Conservation (phyloP, 2,888 invertebrate species). For the Sinodicranocentrus sp. region DNA sequence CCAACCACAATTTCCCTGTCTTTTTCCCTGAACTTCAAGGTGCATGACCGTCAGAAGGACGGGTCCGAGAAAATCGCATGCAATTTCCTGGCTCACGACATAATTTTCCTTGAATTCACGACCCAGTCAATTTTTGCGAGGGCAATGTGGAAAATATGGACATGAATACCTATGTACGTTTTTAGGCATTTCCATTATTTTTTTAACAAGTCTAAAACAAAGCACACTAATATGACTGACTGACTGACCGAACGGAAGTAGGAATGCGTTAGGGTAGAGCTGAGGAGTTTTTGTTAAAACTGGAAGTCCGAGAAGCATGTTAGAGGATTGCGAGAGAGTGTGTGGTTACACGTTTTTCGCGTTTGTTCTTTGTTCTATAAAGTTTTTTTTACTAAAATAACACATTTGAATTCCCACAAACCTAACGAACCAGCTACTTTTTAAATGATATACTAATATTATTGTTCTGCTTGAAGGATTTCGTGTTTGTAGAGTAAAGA, state of each 20-base stretch:
- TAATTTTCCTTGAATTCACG: slow-evolving; percentile 62
- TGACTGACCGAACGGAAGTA: slow-evolving; percentile 57
- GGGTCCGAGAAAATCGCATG: slow-evolving; percentile 66
- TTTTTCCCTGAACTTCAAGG: slow-evolving; percentile 68
- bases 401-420: background rate
- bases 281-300: too few species aligned
- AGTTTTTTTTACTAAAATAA: background rate
- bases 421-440: too few species aligned
- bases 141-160: background rate
- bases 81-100: slow-evolving; percentile 68
- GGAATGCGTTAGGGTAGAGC: background rate
- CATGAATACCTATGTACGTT: background rate
- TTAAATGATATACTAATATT: background rate
- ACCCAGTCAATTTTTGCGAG: slow-evolving; percentile 59
- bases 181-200: slow-evolving; percentile 21
- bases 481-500: slow-evolving; percentile 5
- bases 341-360: too few species aligned
- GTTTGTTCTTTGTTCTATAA: too few species aligned
- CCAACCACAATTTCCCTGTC: slow-evolving; percentile 26
- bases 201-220: background rate
- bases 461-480: slow-evolving; percentile 50
- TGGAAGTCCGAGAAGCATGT: too few species aligned
- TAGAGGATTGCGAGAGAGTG: too few species aligned
- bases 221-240: slow-evolving; percentile 18
- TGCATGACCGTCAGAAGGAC: slow-evolving; percentile 71